Conservation (phyloP, 2,888 invertebrate genomes). For the Matsumyia berberina region DNA sequence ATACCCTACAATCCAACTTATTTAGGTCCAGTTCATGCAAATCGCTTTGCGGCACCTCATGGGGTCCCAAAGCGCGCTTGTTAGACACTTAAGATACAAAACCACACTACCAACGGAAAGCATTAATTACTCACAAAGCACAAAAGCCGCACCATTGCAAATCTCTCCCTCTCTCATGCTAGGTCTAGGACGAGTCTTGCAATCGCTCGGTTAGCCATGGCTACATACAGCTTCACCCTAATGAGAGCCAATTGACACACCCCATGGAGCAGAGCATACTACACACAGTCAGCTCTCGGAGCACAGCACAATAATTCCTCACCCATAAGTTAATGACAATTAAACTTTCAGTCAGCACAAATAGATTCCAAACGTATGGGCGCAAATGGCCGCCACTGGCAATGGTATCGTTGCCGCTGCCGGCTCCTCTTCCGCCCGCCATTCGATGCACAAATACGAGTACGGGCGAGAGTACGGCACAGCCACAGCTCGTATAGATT, state of each 20-base stretch:
- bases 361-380: slow-evolving; percentile 57
- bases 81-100: not conserved
- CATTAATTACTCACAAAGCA: slow-evolving; percentile 40
- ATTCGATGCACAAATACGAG: slow-evolving; percentile 34
- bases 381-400: slow-evolving; percentile 57
- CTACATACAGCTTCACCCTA: too few relatives aligned
- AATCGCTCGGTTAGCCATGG: not conserved
- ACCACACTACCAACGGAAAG: slow-evolving; percentile 28
- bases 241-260: slow-evolving; percentile 66
- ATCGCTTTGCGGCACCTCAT: slow-evolving; percentile 18
- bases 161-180: slow-evolving; percentile 12
- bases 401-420: slow-evolving; percentile 8
- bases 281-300: slow-evolving; percentile 38
- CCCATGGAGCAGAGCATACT: slow-evolving; percentile 49
- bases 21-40: slow-evolving; percentile 19
- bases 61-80: too few relatives aligned
- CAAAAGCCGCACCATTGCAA: slow-evolving; percentile 22
- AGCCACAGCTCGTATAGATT: slow-evolving; percentile 30
- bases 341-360: slow-evolving; percentile 68
- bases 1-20: too few relatives aligned
- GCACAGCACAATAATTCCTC: slow-evolving; percentile 56
- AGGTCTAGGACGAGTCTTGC: slow-evolving; percentile 29
- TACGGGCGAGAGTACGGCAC: slow-evolving; percentile 3
- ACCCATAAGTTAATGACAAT: slow-evolving; percentile 72
- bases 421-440: not conserved